Percentiles rank a stretch among this genome's conserved stretches.
Evolutionary conservation across 1,140 invertebrate species (phyloP).

Genomic region (Diuraphis noxia): DNA sequence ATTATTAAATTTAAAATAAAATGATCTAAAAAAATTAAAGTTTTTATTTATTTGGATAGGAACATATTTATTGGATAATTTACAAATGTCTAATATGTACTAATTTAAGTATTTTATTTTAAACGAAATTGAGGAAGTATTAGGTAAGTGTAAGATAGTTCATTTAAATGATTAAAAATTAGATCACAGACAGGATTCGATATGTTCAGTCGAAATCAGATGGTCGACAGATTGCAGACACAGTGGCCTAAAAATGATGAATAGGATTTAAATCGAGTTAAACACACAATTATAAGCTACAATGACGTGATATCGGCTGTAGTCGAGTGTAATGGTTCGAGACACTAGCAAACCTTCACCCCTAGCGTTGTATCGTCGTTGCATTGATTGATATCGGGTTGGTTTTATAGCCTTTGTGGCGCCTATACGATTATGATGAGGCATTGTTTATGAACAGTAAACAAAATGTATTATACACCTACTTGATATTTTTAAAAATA

Average conservation of each 20-base stretch:
- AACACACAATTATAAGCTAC: background rate
- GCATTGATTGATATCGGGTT: slow-evolving; percentile 39
- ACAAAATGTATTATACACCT: background rate
- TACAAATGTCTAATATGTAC: background rate
- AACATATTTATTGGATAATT: background rate
- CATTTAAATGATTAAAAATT: background rate
- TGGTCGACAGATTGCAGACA: background rate
- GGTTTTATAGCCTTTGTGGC: slow-evolving; percentile 40
- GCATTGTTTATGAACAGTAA: background rate
- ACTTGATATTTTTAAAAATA: background rate
- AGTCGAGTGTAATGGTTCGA: background rate
- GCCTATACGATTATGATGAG: slow-evolving; percentile 32
- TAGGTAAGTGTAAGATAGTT: background rate
- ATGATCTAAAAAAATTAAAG: background rate
- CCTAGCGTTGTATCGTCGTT: background rate
- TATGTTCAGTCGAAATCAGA: background rate
- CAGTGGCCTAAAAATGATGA: background rate
- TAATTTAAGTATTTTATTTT: background rate
- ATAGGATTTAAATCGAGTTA: background rate
- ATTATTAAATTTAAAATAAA: background rate
- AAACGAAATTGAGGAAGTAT: background rate
- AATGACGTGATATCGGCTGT: background rate
- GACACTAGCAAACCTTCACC: background rate
- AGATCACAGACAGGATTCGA: background rate
- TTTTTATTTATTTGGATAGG: background rate